phyloP scores from a whole-genome alignment of 2,797 vertebrate species.

The Euthynnus affinis region DNA sequence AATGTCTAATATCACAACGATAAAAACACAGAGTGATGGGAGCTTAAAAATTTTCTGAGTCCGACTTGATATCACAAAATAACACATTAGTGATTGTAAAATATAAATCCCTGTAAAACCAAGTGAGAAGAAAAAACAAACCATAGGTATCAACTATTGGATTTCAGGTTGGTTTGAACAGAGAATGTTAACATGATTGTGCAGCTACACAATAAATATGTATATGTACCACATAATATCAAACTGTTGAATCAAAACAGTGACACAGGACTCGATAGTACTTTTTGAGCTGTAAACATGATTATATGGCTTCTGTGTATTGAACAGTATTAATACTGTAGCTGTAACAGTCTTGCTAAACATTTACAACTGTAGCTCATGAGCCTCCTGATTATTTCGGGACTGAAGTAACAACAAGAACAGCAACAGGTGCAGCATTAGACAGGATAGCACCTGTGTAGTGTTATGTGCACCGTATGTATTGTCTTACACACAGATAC shows the following conservation, averaged over 20 bases:
- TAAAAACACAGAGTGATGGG: background rate
- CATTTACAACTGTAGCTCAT: background rate
- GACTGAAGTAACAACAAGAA: background rate
- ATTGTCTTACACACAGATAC: background rate
- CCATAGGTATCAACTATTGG: background rate
- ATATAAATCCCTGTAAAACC: background rate
- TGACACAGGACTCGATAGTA: background rate
- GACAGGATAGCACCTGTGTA: background rate
- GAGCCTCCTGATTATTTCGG: background rate
- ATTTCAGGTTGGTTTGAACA: constrained; percentile 7
- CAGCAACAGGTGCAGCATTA: background rate
- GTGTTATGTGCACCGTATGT: background rate
- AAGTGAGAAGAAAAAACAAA: too few relatives aligned
- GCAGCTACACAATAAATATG: constrained; percentile 1
- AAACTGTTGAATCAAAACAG: background rate
- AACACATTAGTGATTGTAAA: background rate
- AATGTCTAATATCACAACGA: background rate
- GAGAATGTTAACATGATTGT: background rate
- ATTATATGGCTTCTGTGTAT: constrained; percentile 1
- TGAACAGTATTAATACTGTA: background rate
- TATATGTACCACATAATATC: background rate
- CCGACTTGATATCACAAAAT: background rate
- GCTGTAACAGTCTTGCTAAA: constrained; percentile 33
- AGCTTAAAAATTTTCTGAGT: background rate
- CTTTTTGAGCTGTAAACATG: constrained; percentile 25